A percentile compares a stretch with the other conserved stretches of the same genome.
Conservation (phyloP, 1,140 invertebrate species). For the Xylocopa sonorina region DNA sequence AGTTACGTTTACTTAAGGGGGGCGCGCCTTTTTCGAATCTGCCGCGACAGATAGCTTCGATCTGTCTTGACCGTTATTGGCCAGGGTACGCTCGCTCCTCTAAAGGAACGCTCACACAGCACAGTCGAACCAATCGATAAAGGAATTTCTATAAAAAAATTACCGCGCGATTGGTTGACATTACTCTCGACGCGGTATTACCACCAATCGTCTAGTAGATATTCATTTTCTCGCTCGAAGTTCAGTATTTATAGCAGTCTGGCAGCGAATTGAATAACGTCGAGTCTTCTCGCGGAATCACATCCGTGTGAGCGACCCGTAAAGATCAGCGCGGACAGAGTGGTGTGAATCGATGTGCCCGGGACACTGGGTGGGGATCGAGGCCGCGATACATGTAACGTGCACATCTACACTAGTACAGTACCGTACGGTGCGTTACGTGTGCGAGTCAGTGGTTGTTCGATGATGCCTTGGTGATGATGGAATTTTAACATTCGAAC, state of each 20-base stretch:
- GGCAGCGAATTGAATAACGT: neutral
- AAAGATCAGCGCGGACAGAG: conserved; percentile 10
- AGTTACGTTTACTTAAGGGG: conserved; percentile 25
- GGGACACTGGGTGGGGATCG: conserved; percentile 7
- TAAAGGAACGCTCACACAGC: conserved; percentile 29
- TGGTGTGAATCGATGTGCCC: conserved; percentile 38
- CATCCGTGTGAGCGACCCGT: neutral
- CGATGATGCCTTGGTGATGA: conserved; percentile 71
- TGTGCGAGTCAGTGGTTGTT: conserved; percentile 70
- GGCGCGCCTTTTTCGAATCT: conserved; percentile 46
- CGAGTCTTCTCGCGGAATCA: neutral
- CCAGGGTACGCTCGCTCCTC: neutral
- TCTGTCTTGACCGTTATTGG: conserved; percentile 43
- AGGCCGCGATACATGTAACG: conserved; percentile 33
- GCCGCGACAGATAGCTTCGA: conserved; percentile 35
- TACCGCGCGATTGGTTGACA: no score
- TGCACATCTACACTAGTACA: conserved; percentile 55
- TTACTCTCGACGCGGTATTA: neutral
- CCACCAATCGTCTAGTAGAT: neutral
- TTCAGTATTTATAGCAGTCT: neutral
- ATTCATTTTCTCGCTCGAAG: neutral
- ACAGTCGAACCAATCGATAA: neutral
- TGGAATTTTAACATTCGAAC: conserved; percentile 49
- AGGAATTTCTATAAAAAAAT: neutral
- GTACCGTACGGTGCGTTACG: conserved; percentile 65